A percentile compares a stretch with the other conserved stretches of the same genome.
These are phyloP conservation scores for Geothlypis trichas DNA, from an alignment of 2,113 vertebrate species.

Conservation along the genomic window DNA sequence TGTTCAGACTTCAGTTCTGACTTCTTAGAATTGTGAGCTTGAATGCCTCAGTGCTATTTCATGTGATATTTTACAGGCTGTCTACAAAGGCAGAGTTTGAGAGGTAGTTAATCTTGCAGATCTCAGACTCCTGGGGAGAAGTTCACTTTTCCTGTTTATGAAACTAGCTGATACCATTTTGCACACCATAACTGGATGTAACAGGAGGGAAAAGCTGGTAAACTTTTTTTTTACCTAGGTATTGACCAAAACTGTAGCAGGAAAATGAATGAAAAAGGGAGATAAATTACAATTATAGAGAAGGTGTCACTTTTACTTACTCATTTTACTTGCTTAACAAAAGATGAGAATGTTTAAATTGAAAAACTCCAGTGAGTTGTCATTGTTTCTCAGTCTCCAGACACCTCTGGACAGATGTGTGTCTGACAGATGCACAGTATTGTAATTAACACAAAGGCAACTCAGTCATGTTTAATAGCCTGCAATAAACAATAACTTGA, in stretches of 20 bases:
- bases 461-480: neutral
- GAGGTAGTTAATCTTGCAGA: neutral
- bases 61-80: neutral
- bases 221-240: neutral
- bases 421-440: neutral
- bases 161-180: neutral
- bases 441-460: conserved; percentile 2
- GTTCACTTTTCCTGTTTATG: neutral
- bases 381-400: neutral
- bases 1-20: neutral
- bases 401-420: neutral
- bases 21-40: neutral
- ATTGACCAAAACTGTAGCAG: neutral
- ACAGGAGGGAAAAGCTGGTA: neutral
- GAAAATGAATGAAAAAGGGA: neutral
- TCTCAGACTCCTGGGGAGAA: neutral
- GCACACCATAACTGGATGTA: neutral
- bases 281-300: neutral
- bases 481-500: neutral
- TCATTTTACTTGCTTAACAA: neutral
- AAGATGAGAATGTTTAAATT: neutral
- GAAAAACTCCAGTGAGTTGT: neutral
- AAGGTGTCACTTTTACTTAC: neutral
- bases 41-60: neutral
- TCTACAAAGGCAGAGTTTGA: neutral